Evolutionary conservation across 2,797 vertebrate species (phyloP).

Genomic region (Balearica regulorum): DNA sequence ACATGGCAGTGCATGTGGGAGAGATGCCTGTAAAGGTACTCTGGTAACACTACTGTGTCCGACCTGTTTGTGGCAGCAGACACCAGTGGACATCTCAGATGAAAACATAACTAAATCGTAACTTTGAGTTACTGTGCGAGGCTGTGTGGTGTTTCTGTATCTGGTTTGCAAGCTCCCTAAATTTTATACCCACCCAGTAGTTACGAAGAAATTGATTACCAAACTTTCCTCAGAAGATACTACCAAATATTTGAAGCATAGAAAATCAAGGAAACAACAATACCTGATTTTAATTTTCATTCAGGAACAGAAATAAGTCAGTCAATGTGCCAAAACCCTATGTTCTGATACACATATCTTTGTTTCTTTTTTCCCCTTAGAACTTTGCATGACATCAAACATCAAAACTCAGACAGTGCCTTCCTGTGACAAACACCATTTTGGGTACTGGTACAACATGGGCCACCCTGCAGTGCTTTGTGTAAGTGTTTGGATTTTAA

Average conservation of each 20-base stretch:
- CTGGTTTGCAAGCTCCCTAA: neutral
- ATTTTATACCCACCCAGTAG: neutral
- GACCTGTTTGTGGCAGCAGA: neutral
- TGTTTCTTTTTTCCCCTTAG: slow-evolving; percentile 62
- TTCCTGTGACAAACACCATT: slow-evolving; percentile 88
- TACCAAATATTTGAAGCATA: neutral
- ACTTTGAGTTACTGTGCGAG: neutral
- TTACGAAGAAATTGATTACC: neutral
- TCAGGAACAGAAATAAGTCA: neutral
- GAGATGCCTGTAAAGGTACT: neutral
- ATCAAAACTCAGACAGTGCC: slow-evolving; percentile 90
- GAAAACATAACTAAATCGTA: neutral
- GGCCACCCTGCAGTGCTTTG: slow-evolving; percentile 90
- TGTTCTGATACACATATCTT: neutral
- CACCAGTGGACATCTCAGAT: neutral
- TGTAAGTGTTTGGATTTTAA: slow-evolving; percentile 74
- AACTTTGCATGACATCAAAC: slow-evolving; percentile 93
- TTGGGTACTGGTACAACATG: slow-evolving; percentile 89
- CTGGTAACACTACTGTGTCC: neutral
- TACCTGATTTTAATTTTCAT: neutral
- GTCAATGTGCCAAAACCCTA: neutral
- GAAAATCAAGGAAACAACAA: neutral
- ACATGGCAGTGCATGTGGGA: accelerated
- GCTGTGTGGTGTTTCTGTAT: neutral
- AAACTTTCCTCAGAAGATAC: neutral